Base-by-base conservation (phyloP, 1,140 invertebrate genomes). In the Drosophila burlai region DNA sequence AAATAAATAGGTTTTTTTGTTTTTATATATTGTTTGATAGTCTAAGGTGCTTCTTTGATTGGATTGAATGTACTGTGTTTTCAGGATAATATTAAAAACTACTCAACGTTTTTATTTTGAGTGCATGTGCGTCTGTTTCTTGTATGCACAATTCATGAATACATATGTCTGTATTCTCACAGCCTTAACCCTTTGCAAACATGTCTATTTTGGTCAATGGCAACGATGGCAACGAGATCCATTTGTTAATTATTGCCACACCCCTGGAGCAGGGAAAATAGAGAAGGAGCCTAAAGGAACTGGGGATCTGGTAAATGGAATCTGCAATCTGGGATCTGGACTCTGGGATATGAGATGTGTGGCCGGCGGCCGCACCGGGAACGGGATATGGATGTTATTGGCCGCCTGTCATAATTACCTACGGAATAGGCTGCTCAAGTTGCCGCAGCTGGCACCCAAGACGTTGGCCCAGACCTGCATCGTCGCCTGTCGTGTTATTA, bases 381-480 rank as follows among this genome's bases (percentile, higher is more conserved):
- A 36, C 24, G 52, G 52, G 31, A 18, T 34, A n/a, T 13, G 49
- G 21, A n/a, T 55, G 54, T 57, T 40, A 66, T 80, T 66, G 63
- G 61, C 57, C 43, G 62, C 54, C 73, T 78, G 74, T 84, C 82
- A 84, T 84, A 84, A 84, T 84, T 84, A 84, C 68, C n/a, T n/a
- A n/a, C n/a, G n/a, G 47, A 82, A 73, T 55, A 26, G 71, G 59
- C 81, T 80, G 45, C 73, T 85, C 73, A 50, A 50, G 73, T 81
- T 85, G 78, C 78, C 61, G 40, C 78, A 76, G 59, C 61, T 50
- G 47, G 47, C 67, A 55, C 46, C 67, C 49, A 80, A 69, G 62
- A 63, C 59, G 45, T 66, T 63, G 49, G 62, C 66, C 38, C 50
- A 69, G 49, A 68, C 42, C 38, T 72, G 59, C 65, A 42, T 31